Conservation (phyloP, 1,140 invertebrate species). For the Ips nitidus region DNA sequence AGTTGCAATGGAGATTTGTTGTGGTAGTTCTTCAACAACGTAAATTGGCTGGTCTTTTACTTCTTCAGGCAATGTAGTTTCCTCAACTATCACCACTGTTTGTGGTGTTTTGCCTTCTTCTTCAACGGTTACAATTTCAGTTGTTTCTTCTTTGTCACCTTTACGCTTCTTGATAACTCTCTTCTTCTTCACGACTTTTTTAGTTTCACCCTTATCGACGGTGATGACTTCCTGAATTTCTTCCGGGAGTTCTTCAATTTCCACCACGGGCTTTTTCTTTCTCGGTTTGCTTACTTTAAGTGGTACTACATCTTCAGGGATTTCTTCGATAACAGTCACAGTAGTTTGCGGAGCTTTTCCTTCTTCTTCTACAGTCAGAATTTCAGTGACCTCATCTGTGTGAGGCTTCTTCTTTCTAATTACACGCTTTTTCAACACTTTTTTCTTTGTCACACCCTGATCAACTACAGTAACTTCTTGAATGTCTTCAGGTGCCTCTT, state of each 20-base stretch:
- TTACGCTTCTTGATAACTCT: conserved; percentile 49
- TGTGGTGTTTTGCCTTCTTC: conserved; percentile 46
- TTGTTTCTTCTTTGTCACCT: conserved; percentile 47
- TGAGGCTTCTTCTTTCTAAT: conserved; percentile 44
- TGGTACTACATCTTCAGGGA: conserved; percentile 19
- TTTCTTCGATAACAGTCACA: conserved; percentile 42
- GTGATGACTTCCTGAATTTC: conserved; percentile 47
- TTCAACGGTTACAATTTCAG: conserved; percentile 46
- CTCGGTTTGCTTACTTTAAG: neutral
- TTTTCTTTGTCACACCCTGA: conserved; percentile 42
- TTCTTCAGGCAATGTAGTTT: conserved; percentile 41
- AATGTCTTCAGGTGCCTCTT: conserved; percentile 33
- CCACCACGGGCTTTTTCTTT: conserved; percentile 39
- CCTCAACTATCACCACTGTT: conserved; percentile 42
- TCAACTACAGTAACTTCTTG: conserved; percentile 45
- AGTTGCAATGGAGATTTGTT: conserved; percentile 42
- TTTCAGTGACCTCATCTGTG: conserved; percentile 45
- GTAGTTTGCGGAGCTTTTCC: conserved; percentile 46
- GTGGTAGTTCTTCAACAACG: conserved; percentile 42
- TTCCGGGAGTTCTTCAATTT: conserved; percentile 41
- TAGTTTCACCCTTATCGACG: conserved; percentile 40
- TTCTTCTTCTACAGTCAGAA: conserved; percentile 47
- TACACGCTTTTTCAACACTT: conserved; percentile 43
- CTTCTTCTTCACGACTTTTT: conserved; percentile 50
- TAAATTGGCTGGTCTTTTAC: conserved; percentile 41